Evolutionary conservation across 2,888 invertebrate species (phyloP).

Genomic region (Macrosiphum euphorbiae): DNA sequence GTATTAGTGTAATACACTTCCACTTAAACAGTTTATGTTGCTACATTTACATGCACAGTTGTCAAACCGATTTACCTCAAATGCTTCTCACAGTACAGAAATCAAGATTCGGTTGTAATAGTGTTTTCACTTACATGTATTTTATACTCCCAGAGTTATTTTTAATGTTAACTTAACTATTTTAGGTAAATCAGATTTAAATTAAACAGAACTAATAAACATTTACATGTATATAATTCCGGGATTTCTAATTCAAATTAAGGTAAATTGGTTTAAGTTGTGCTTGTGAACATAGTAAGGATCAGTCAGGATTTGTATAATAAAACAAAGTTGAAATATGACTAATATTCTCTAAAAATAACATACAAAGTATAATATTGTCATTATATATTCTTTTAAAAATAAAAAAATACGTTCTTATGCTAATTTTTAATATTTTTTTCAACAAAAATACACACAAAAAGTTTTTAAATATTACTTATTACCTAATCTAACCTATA

Average conservation of each 20-base stretch:
- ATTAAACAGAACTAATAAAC: not conserved
- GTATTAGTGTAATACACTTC: not conserved
- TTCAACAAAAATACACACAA: not conserved
- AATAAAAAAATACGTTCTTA: not conserved
- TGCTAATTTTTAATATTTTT: not conserved
- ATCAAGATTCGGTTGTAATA: not conserved
- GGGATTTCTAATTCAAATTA: not conserved
- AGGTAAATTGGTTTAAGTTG: not conserved
- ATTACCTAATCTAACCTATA: not conserved
- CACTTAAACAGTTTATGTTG: not conserved
- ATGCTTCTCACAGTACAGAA: not conserved
- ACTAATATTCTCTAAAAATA: not conserved
- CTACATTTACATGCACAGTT: not conserved
- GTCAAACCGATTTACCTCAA: not conserved
- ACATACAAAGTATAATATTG: not conserved
- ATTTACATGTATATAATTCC: not conserved
- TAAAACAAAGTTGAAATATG: not conserved
- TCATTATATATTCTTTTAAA: not conserved
- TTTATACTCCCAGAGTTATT: not conserved
- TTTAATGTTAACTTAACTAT: not conserved
- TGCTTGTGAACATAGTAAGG: not conserved
- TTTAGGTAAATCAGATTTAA: not conserved
- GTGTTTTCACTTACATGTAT: not conserved
- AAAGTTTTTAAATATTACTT: not conserved
- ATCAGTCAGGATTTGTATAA: not conserved